These are phyloP conservation scores for Psettodes erumei DNA, from an alignment of 2,113 vertebrate species.

Conservation along the genomic window DNA sequence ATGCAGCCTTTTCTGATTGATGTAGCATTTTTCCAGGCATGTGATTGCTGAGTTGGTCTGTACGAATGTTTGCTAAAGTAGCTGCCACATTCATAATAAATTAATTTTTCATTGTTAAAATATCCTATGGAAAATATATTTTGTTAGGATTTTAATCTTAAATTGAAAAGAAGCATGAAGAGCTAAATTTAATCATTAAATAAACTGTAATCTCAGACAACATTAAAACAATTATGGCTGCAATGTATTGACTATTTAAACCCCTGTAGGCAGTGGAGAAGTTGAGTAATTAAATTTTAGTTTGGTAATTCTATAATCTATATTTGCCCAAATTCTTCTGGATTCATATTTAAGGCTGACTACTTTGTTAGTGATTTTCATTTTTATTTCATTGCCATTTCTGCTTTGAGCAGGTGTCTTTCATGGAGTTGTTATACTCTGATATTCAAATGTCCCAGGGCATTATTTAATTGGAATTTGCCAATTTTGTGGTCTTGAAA, in stretches of 20 bases:
- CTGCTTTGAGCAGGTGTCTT: constrained; percentile 47
- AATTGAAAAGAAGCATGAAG: not conserved
- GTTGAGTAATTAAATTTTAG: constrained; percentile 38
- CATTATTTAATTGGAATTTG: constrained; percentile 62
- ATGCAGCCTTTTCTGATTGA: constrained; percentile 5
- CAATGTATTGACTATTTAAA: not conserved
- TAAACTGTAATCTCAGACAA: not conserved
- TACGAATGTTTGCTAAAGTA: no score
- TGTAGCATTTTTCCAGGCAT: not conserved
- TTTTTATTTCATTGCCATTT: constrained; percentile 46
- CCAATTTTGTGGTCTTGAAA: constrained; percentile 22
- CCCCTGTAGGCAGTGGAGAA: constrained; percentile 3
- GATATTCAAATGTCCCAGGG: constrained; percentile 43
- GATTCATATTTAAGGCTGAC: constrained; percentile 27
- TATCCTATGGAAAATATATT: not conserved
- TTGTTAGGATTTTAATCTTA: not conserved
- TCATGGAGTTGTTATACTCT: constrained; percentile 15
- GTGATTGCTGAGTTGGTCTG: no score
- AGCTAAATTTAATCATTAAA: constrained; percentile 11
- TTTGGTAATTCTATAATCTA: constrained; percentile 18
- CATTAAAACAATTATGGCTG: not conserved
- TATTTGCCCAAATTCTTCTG: constrained; percentile 36
- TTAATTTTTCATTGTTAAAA: no score
- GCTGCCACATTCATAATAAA: not conserved
- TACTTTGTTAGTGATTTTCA: constrained; percentile 45